These are phyloP conservation scores for Melospiza melodia DNA, from an alignment of 2,113 vertebrate genomes.

Conservation along the genomic window DNA sequence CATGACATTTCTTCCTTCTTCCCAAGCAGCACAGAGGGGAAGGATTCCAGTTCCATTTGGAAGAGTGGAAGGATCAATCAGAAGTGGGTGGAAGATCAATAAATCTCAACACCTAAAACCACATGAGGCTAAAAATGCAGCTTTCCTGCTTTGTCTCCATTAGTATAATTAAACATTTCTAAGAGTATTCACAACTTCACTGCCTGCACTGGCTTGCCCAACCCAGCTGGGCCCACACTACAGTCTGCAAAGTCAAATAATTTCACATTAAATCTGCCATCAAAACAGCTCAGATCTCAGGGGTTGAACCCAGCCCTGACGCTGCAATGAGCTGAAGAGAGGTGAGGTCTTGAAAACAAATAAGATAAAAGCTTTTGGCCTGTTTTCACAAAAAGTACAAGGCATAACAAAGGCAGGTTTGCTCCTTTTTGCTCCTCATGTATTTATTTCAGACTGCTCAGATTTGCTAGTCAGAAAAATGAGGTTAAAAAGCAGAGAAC, in stretches of 20 bases:
- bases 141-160: neutral
- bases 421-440: neutral
- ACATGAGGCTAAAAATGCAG: neutral
- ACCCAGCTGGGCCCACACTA: neutral
- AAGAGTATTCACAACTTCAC: neutral
- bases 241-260: neutral
- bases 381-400: neutral
- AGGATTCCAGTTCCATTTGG: neutral
- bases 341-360: neutral
- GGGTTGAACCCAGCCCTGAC: neutral
- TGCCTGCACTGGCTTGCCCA: neutral
- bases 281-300: neutral
- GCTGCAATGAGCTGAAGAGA: neutral
- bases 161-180: neutral
- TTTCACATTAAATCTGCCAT: neutral
- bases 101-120: neutral
- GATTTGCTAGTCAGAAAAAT: neutral
- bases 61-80: neutral
- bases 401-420: neutral
- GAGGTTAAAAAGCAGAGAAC: neutral
- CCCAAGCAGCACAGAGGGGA: neutral
- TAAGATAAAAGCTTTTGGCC: neutral
- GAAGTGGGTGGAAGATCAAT: neutral
- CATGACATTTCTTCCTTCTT: neutral
- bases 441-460: neutral